phyloP scores from a whole-genome alignment of 2,113 vertebrate genomes.

The Probosciger aterrimus region DNA sequence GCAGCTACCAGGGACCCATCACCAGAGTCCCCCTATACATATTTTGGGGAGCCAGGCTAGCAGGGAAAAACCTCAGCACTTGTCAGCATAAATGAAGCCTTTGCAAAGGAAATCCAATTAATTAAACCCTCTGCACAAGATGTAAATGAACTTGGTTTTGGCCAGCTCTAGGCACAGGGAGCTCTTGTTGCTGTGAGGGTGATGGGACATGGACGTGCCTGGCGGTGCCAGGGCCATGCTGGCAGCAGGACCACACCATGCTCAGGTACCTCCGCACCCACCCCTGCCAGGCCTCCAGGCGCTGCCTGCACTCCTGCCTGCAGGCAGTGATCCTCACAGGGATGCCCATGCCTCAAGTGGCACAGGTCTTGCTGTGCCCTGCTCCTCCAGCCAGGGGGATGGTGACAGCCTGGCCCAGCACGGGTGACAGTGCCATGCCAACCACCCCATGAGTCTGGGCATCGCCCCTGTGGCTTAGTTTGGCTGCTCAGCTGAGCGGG shows the following conservation, averaged over 20 bases:
- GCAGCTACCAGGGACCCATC: neutral
- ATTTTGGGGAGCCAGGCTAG: neutral
- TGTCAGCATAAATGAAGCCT: neutral
- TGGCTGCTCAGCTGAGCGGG: neutral
- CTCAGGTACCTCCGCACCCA: neutral
- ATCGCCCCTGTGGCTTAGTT: neutral
- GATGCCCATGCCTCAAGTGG: accelerated
- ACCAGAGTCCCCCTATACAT: accelerated
- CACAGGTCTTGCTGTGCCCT: neutral
- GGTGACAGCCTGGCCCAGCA: neutral
- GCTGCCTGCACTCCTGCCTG: neutral
- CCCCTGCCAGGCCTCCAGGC: neutral
- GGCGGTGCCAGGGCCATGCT: neutral
- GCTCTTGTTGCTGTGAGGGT: neutral
- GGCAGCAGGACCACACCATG: neutral
- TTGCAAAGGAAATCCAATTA: neutral
- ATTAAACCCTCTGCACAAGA: neutral
- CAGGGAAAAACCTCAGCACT: neutral
- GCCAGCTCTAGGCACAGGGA: neutral
- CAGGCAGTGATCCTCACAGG: neutral
- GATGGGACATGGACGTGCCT: neutral
- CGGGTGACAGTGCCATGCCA: accelerated
- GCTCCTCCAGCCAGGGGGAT: neutral
- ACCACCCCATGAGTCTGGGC: accelerated
- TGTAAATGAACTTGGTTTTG: accelerated